Evolutionary conservation across 64 coral and sea anemone genomes (phyloP), one percentile per base, ranked within the genome.

Genomic region (Montipora foliosa): DNA sequence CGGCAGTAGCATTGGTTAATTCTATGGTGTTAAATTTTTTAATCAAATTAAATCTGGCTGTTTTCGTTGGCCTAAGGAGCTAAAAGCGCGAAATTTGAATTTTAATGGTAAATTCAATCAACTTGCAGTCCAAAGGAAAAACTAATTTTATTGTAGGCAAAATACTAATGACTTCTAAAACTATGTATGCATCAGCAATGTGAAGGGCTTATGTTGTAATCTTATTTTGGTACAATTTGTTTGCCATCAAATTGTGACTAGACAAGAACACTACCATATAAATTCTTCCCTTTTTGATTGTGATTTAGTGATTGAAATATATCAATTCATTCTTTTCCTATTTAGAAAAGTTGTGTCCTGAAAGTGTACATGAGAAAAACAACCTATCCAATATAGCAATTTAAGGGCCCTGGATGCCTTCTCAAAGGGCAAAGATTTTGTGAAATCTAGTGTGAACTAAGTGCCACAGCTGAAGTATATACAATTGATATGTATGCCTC

Each of bases 21-120:
- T 74, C 4, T 22, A 21, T 15, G 17, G 71, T 44, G 71, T 16
- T 22, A 25, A 74, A 6, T 22, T 74, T 44, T 74, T 44, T 25
- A 74, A 74, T 74, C 71, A 74, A 74, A 74, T 74, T 44, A 74
- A 74, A 22, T 74, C n/a, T 22, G 71, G 25, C n/a, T 74, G 71
- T 44, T 74, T 16, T 22, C n/a, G 24, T 74, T 74, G n/a, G 71
- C 15, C 10, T 64, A 64, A 64, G 60, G 10, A 64, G 46, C 70
- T 66, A 48, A 71, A 70, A 49, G n/a, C 12, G 44, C 83, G 5
- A 74, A 74, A 47, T 87, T 87, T 66, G 8, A 57, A 59, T 59
- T 62, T 62, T 21, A 82, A 60, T 57, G 48, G 24, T 2, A 82
- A 82, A 25, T 59, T 82, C 14, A 59, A 59, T 25, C 79, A 19